These are phyloP conservation scores for Passer montanus DNA, from an alignment of 2,113 vertebrate species.

Conservation along the genomic window DNA sequence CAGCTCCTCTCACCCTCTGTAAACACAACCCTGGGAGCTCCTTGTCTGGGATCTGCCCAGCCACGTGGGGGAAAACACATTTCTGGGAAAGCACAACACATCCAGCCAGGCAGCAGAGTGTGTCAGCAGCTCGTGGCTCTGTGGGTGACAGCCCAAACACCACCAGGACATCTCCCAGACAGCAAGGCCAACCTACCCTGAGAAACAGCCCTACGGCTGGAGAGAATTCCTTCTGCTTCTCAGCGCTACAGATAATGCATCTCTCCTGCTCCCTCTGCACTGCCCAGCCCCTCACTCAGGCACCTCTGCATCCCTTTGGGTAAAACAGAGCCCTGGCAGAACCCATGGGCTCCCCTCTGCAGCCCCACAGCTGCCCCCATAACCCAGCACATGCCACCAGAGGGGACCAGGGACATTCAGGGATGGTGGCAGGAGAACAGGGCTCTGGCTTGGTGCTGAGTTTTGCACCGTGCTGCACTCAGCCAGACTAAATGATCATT, in stretches of 20 bases:
- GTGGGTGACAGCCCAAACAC: not conserved
- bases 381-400: too few relatives aligned
- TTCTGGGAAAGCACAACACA: not conserved
- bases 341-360: not conserved
- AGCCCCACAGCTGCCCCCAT: not conserved
- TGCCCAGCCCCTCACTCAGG: not conserved
- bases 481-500: not conserved
- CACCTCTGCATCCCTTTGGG: not conserved
- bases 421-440: not conserved
- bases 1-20: not conserved
- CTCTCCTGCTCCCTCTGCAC: not conserved
- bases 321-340: not conserved
- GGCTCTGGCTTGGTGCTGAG: not conserved
- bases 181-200: not conserved
- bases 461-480: not conserved
- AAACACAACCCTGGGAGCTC: not conserved
- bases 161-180: not conserved
- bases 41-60: not conserved
- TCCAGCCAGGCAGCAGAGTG: not conserved
- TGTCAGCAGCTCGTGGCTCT: not conserved
- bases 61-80: fast-evolving
- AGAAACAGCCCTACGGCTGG: not conserved
- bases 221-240: not conserved
- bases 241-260: not conserved
- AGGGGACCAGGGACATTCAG: not conserved